Base-by-base conservation (phyloP, 2,888 invertebrate genomes). In the Protula sp. region DNA sequence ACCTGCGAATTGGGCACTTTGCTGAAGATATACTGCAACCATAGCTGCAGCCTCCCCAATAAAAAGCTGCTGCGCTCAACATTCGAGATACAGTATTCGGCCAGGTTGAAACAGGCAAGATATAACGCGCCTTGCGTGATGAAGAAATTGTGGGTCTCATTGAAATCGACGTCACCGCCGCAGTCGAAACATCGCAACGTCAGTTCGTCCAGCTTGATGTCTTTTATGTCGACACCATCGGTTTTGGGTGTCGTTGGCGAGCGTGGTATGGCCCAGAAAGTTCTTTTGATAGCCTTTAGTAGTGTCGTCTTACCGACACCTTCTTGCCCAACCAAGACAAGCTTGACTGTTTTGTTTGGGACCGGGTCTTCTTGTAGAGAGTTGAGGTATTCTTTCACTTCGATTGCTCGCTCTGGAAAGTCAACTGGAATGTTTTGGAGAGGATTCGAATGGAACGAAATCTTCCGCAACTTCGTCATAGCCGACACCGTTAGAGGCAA, bases 81-180 rank as follows among this genome's bases (percentile, higher is more conserved):
- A 1, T 62, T 67, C 3, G 63, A 54, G 52, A 59, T 45, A 30
- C 60, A 62, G 60, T 63, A 67, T 55, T 67, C 67, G 50, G 61
- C 63, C 52, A 67, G 31, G 47, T 67, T 67, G 55, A 67, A 67
- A 47, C 66, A 66, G n/a, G 60, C 61, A 5, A 67, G 54, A 47
- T 67, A 67, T 26, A 67, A 55, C 4, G 66, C 64, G 26, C 66
- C 66, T 48, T 62, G 63, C 2, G 66, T 67, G 24, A 67, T 63
- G 62, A 67, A 67, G 59, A 67, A 67, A n/a, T 61, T 62, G 51
- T 67, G 67, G 4, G 64, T 67, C 47, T 67, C 67, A 59, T 67
- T 67, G 55, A 67, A 67, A 50, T 67, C 67, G n/a, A 65, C 67
- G 57, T 66, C 64, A 5, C 67, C 67, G 29, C 67, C 66, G 47